phyloP scores from a whole-genome alignment of 2,888 invertebrate species.

The Eudemis profundana region DNA sequence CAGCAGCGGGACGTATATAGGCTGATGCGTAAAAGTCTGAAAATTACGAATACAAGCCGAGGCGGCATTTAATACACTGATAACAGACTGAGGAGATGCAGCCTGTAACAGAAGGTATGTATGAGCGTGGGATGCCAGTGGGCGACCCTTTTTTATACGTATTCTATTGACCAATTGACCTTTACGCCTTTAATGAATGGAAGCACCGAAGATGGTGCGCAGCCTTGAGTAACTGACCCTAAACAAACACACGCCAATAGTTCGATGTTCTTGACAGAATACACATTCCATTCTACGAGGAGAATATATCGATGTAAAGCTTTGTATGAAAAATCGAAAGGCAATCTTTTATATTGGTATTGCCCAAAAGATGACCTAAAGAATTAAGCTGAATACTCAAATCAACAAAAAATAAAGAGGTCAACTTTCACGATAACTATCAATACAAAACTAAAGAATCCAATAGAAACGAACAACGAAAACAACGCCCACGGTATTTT shows the following conservation, averaged over 20 bases:
- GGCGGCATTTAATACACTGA: not conserved
- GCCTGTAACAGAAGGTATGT: not conserved
- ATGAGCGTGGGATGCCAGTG: slow-evolving; percentile 4
- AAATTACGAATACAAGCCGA: too few relatives aligned
- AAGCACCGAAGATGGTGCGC: not conserved
- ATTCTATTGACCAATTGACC: slow-evolving; percentile 29
- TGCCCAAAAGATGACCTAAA: too few relatives aligned
- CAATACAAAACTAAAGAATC: not conserved
- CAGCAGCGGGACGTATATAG: too few relatives aligned
- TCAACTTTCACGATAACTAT: not conserved
- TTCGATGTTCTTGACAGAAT: not conserved
- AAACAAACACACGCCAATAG: not conserved
- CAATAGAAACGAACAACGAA: slow-evolving; percentile 1
- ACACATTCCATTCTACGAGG: not conserved
- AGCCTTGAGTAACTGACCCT: slow-evolving; percentile 14
- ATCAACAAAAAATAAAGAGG: too few relatives aligned
- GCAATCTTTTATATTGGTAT: too few relatives aligned
- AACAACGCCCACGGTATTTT: slow-evolving; percentile 11
- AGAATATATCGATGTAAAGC: not conserved
- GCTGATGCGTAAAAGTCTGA: too few relatives aligned
- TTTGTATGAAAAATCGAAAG: too few relatives aligned
- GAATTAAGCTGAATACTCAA: too few relatives aligned
- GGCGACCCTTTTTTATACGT: slow-evolving; percentile 28
- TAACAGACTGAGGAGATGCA: not conserved
- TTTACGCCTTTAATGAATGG: slow-evolving; percentile 4